Conservation (phyloP, 2,113 vertebrate species). For the Ardeotis arabs region DNA sequence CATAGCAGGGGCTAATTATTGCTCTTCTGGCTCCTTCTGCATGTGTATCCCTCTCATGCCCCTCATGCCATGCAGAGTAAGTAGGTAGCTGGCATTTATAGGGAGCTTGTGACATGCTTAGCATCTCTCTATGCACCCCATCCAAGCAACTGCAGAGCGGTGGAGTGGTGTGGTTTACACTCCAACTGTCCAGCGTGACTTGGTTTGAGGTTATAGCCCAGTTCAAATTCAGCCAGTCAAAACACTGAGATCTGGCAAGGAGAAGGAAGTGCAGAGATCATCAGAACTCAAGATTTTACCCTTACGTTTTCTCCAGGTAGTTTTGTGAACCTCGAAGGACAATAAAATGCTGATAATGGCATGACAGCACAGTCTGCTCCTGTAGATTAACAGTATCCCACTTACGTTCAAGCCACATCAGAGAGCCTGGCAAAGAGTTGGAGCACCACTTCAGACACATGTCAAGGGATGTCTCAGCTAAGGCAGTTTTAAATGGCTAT, state of each 20-base stretch:
- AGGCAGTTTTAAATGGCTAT: not conserved
- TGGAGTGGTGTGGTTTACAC: not conserved
- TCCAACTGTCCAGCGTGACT: not conserved
- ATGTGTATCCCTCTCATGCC: not conserved
- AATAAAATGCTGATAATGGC: not conserved
- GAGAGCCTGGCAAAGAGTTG: not conserved
- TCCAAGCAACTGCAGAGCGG: rapidly evolving
- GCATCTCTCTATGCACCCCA: rapidly evolving
- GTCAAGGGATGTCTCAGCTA: not conserved
- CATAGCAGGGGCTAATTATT: not conserved
- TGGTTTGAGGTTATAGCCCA: not conserved
- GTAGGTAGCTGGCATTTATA: not conserved
- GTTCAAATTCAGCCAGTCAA: not conserved
- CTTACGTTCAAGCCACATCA: not conserved
- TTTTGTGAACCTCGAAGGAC: not conserved
- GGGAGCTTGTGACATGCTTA: not conserved
- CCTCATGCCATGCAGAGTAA: not conserved
- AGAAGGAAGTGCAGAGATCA: not conserved
- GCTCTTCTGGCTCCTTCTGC: not conserved
- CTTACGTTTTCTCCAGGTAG: not conserved
- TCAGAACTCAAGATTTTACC: not conserved
- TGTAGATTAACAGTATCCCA: not conserved
- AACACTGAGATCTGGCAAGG: not conserved
- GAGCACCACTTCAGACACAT: not conserved
- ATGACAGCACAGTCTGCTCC: rapidly evolving